phyloP scores from a whole-genome alignment of 2,797 vertebrate species.

The Myripristis jacobus region DNA sequence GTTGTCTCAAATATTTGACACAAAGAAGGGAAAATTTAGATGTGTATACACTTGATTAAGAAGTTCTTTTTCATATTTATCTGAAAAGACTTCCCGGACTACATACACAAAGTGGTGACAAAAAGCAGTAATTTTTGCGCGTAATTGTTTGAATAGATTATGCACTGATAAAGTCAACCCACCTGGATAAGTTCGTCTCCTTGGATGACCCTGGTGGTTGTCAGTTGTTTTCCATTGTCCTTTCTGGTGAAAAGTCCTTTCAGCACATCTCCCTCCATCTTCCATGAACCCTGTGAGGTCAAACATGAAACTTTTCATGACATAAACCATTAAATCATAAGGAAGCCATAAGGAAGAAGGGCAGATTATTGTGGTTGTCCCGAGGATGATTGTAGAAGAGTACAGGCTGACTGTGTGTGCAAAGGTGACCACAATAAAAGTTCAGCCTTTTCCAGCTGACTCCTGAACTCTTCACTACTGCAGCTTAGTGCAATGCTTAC shows the following conservation, averaged over 20 bases:
- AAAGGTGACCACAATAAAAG: conserved; percentile 8
- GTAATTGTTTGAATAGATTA: background rate
- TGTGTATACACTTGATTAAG: background rate
- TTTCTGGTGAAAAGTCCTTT: conserved; percentile 87
- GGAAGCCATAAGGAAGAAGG: background rate
- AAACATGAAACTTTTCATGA: conserved; percentile 4
- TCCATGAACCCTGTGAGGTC: conserved; percentile 87
- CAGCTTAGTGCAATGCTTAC: background rate
- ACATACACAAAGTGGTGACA: background rate
- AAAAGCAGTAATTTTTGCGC: background rate
- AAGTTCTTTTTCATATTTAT: background rate
- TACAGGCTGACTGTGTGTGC: background rate
- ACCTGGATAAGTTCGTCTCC: conserved; percentile 91
- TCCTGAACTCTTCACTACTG: background rate
- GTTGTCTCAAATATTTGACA: background rate
- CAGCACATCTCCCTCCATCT: conserved; percentile 82
- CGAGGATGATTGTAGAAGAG: background rate
- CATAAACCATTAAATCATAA: no score
- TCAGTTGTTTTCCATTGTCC: conserved; percentile 90
- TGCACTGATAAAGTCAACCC: conserved; percentile 31
- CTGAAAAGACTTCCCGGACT: background rate
- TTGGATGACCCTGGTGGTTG: conserved; percentile 80
- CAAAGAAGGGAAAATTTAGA: background rate
- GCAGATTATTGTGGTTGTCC: no score
- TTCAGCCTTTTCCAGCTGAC: background rate